Base-by-base conservation (phyloP, 2,888 invertebrate genomes). In the Anthophora plumipes region DNA sequence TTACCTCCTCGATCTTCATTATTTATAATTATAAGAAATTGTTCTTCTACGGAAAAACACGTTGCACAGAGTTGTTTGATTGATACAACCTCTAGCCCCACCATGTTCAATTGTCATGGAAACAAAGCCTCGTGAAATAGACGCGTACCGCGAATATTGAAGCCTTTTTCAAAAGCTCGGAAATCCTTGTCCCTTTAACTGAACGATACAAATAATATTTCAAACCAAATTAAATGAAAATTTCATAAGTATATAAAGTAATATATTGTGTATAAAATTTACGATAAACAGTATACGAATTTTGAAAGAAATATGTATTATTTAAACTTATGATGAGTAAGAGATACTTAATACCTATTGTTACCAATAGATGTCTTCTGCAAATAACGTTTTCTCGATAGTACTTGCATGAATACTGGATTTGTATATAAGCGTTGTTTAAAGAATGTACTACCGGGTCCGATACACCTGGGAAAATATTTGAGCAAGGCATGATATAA, bases 1-100 rank as follows among this genome's bases (percentile, higher is more conserved):
- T 98, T 0, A 99, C 99, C 95, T 99, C 99, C 94, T 99, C 99
- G 88, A 99, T 99, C 95, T 99, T 99, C 99, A 99, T 99, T 92
- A 25, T 90, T 43, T 31, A 4, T 11, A 37, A 54, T 22, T 17
- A 50, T 6, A 43, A 17, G 11, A 3, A 41, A 57, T 14, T 1
- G 7, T 54, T 17, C 22, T 22, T 8, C 8, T 55, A 5, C 11
- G 0, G 1, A 6, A 9, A 60, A 71, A 17, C 79, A 86, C 84
- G 86, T 77, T 84, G 52, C 31, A 11, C 61, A 17, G 31, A 59
- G 9, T 22, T 74, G 80, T 83, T 83, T 80, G 64, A 59, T 81
- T 60, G 73, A 71, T 60, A 76, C 12, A 77, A 60, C 41, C 41
- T 54, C 25, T 41, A 54, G 11, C 68, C 61, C 80, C 66, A 43